phyloP scores from a whole-genome alignment of 2,797 vertebrate genomes.

The Helicolenus hilgendorfi region DNA sequence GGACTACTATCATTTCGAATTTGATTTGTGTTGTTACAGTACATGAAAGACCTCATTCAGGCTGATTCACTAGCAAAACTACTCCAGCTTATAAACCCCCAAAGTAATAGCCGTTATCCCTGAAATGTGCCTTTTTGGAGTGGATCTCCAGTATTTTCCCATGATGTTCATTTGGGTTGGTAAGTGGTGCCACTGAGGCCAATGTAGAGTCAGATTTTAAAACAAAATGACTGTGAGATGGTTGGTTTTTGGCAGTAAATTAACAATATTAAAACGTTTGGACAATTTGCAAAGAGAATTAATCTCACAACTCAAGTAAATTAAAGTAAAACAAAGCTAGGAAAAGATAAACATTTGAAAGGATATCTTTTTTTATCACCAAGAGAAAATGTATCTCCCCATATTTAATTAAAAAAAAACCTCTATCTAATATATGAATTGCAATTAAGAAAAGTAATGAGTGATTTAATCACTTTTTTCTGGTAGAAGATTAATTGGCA shows the following conservation, averaged over 20 bases:
- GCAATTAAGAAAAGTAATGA: not conserved
- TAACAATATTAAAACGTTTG: not conserved
- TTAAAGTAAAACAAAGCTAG: not conserved
- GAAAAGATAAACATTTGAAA: not conserved
- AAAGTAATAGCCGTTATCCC: not conserved
- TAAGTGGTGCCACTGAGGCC: not conserved
- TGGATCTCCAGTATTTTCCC: not conserved
- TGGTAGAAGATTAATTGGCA: not conserved
- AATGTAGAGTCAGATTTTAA: not conserved
- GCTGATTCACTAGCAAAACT: not conserved
- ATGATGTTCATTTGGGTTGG: not conserved
- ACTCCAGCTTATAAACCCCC: not conserved
- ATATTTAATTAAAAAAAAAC: too few relatives aligned
- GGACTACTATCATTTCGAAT: not conserved
- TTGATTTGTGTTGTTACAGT: not conserved
- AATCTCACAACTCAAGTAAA: not conserved
- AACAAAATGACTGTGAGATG: not conserved
- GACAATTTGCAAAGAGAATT: not conserved
- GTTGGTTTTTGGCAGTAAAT: rapidly evolving
- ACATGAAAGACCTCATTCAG: not conserved
- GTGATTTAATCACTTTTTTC: not conserved
- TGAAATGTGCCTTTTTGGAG: not conserved
- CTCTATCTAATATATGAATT: not conserved
- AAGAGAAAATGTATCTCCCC: too few relatives aligned
- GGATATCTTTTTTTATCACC: too few relatives aligned